Evolutionary conservation across 2,113 vertebrate species (phyloP), one percentile per base, ranked within the genome.

Genomic region (Brienomyrus brachyistius): DNA sequence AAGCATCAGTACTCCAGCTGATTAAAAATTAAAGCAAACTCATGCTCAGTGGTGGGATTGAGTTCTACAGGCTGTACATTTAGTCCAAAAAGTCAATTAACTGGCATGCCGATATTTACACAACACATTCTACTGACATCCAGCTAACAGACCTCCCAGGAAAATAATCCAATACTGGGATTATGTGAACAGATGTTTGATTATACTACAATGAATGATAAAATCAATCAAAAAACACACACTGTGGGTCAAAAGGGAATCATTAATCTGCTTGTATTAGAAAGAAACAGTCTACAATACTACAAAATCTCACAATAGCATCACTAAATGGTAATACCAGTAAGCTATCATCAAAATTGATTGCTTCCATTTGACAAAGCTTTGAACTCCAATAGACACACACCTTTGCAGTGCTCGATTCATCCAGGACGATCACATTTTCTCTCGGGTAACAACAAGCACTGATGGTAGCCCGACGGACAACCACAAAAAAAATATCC

Each of bases 11-110:
- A 84, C 45, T 77, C 89, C 87, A 89, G 56, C 90, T 84, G 87
- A 91, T 95, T 92, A 95, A 95, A 95, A 93, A 95, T 95, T 94
- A 62, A 94, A 88, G 93, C 59, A 40, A 56, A 90, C 89, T 86
- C 92, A 91, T 87, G 89, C 70, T 89, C 87, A 89, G 83, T 66
- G 80, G 88, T 89, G 90, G 92, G 92, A 93, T 93, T 92, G 90
- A 90, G 90, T 90, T 91, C 86, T 89, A 40, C 15, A 13, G 84
- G 90, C 59, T 91, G 89, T 70, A 89, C 82, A 59, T 92, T 88
- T 83, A 70, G 82, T 51, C 89, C 82, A 82, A 84, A 35, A 23
- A 86, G 86, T 51, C 45, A 47, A 47, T 19, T 62, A 62, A 87
- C 48, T 70, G 88, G n/a, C 56, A 15, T 8, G 40, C 43, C 43